These are phyloP conservation scores for Bos taurus DNA, from an alignment of 2,113 vertebrate species.

Conservation along the genomic window ARS-UCD2.0 NC_037340.1:2377501-2378000, in stretches of 20 bases:
- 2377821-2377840: constrained; percentile 44
- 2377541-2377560: constrained; percentile 90
- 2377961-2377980: constrained; percentile 65
- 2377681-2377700: constrained; percentile 68
- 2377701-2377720: constrained; percentile 76
- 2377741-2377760: constrained; percentile 62
- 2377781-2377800: constrained; percentile 52
- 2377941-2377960: constrained; percentile 62
- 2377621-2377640: constrained; percentile 82
- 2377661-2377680: constrained; percentile 72
- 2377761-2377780: constrained; percentile 54
- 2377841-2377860: constrained; percentile 1
- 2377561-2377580: constrained; percentile 74
- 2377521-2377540: constrained; percentile 99
- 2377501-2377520: constrained; percentile 99
- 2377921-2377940: constrained; percentile 63
- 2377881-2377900: constrained; percentile 53
- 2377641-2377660: constrained; percentile 80
- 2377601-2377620: constrained; percentile 69
- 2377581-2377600: constrained; percentile 67
- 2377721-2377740: constrained; percentile 70
- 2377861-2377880: constrained; percentile 23
- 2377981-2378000: constrained; percentile 58
- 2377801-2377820: constrained; percentile 58
- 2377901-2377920: constrained; percentile 53